Evolutionary conservation across 2,113 vertebrate species (phyloP), one percentile per base, ranked within the genome.

Genomic region (Xiphias gladius): DNA sequence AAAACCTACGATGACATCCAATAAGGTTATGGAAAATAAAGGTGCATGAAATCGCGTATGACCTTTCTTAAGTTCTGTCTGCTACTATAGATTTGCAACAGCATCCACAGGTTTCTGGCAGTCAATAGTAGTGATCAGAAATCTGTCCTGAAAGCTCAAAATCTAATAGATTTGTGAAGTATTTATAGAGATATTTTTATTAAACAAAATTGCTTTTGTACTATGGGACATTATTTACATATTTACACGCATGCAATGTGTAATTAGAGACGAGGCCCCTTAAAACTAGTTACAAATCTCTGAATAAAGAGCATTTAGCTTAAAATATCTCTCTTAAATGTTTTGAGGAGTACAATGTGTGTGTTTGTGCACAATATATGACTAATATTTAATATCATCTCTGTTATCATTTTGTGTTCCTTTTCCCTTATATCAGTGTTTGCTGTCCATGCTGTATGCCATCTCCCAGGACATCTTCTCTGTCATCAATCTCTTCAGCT

Each of bases 401-500:
- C n/a, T n/a, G n/a, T n/a, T n/a, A n/a, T n/a, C n/a, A n/a, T n/a
- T n/a, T 48, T 63, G 12, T 8, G 22, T 50, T 74, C 30, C 0
- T 30, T 77, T 50, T 48, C 35, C n/a, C 10, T 69, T 52, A 16
- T 16, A 0, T 52, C 85, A 95, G 94, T 95, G 94, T 80, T 26
- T 90, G 7, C 91, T 95, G 81, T 95, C 94, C 79, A 94, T 95
- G 94, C 67, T 95, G 86, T 95, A 95, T 26, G 68, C 94, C 87
- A 91, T 93, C 80, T 95, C 94, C 52, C 64, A 90, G 80, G 95
- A 95, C 84, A 94, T 95, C 88, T 95, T 95, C 91, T 94, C 95
- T 0, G 94, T 95, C 84, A 95, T 95, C 86, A 95, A 95, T 39
- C 94, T 95, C 64, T 95, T 95, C 89, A 94, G 94, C 83, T 95